Evolutionary conservation across 2,888 invertebrate genomes (phyloP).

Genomic region (Stenolophus ochropezus): DNA sequence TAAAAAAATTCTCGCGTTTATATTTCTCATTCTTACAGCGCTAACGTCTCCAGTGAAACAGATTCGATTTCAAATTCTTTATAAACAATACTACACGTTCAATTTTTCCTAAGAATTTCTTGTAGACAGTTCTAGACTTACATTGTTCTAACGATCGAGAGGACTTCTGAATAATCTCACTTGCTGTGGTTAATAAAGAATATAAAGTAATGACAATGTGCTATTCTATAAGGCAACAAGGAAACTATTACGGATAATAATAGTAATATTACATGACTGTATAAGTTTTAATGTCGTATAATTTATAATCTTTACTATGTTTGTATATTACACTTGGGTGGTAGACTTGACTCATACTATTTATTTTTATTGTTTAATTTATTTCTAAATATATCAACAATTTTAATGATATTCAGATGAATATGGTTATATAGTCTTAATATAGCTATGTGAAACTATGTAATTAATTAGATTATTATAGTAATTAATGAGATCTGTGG

Average conservation of each 20-base stretch:
- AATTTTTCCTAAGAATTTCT: constrained; percentile 45
- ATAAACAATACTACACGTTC: constrained; percentile 44
- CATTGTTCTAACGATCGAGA: constrained; percentile 25
- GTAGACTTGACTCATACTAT: no score
- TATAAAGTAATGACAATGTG: neutral
- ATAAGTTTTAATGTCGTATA: neutral
- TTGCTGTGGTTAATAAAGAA: neutral
- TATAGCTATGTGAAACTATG: no score
- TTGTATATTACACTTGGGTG: neutral
- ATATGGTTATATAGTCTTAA: no score
- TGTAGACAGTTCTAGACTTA: neutral
- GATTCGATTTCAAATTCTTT: constrained; percentile 40
- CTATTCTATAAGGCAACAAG: neutral
- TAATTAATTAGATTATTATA: no score
- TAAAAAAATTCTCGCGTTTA: constrained; percentile 6
- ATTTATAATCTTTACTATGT: neutral
- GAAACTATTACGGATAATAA: neutral
- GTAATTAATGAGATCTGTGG: no score
- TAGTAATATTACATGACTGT: neutral
- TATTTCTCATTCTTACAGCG: neutral
- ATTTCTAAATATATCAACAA: no score
- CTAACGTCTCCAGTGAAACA: constrained; percentile 5
- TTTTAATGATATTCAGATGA: no score
- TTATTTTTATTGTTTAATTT: no score
- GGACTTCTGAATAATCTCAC: neutral